phyloP scores from a whole-genome alignment of 2,797 vertebrate genomes.

The Oreochromis grahami region DNA sequence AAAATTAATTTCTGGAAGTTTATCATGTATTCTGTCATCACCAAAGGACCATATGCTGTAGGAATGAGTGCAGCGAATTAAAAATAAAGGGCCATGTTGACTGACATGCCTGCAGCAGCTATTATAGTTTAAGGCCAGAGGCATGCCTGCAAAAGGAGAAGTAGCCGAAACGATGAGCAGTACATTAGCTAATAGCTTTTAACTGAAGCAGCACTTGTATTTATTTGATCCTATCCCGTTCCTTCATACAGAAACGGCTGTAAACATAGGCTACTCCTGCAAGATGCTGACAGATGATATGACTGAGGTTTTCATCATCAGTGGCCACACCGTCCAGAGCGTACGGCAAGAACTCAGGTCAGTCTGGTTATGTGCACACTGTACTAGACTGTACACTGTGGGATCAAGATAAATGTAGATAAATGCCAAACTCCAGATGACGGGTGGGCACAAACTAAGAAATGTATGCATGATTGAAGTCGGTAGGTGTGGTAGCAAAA shows the following conservation, averaged over 20 bases:
- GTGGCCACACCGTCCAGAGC: slow-evolving; percentile 87
- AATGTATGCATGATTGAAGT: background rate
- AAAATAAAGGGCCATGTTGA: background rate
- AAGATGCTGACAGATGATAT: slow-evolving; percentile 95
- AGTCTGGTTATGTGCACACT: background rate
- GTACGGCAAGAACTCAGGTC: slow-evolving; percentile 89
- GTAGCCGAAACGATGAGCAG: background rate
- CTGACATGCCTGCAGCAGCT: background rate
- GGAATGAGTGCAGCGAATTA: background rate
- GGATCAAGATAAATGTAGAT: background rate
- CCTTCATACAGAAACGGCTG: slow-evolving; percentile 82
- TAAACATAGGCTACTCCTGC: slow-evolving; percentile 95
- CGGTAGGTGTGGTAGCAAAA: background rate
- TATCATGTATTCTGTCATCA: background rate
- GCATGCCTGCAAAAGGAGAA: background rate
- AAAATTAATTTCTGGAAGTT: background rate
- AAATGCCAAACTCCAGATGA: background rate
- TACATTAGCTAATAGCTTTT: background rate
- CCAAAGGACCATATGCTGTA: background rate
- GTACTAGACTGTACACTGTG: background rate
- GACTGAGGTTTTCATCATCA: slow-evolving; percentile 88
- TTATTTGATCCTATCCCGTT: background rate
- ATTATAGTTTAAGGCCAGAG: background rate
- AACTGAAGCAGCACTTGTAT: background rate
- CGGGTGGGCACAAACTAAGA: background rate